phyloP scores from a whole-genome alignment of 2,888 invertebrate species.

The Lycia hirtaria region DNA sequence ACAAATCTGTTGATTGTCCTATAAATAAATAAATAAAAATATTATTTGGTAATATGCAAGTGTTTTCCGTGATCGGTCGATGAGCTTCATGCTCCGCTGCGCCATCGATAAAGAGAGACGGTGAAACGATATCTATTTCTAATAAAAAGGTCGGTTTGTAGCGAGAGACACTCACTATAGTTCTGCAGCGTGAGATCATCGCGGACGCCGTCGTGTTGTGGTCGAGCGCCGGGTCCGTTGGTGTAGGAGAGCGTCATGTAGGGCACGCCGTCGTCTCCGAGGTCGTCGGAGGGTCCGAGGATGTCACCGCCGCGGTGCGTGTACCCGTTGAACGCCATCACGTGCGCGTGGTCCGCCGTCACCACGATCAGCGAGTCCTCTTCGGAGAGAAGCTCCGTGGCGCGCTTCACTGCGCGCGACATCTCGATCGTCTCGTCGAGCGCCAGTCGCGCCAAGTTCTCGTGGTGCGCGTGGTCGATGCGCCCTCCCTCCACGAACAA shows the following conservation, averaged over 20 bases:
- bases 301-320: conserved; percentile 80
- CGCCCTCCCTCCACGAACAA: conserved; percentile 90
- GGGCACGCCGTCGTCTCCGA: conserved; percentile 78
- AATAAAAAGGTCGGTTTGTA: no score
- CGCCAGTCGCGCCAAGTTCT: conserved; percentile 83
- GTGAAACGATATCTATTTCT: no score
- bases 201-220: conserved; percentile 61
- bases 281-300: conserved; percentile 67
- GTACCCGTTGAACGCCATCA: conserved; percentile 89
- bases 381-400: conserved; percentile 70
- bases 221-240: conserved; percentile 86
- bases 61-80: no score
- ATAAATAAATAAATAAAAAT: no score
- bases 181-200: conserved; percentile 71
- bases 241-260: conserved; percentile 87
- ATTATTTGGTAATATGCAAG: no score
- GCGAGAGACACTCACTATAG: conserved; percentile 57
- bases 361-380: conserved; percentile 92
- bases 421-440: conserved; percentile 89
- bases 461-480: conserved; percentile 90
- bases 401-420: conserved; percentile 82
- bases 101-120: no score
- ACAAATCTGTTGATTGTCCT: no score
- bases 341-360: conserved; percentile 91
- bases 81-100: no score